Base-by-base conservation (phyloP, 1,140 invertebrate genomes). In the Hesperophylax magnus region DNA sequence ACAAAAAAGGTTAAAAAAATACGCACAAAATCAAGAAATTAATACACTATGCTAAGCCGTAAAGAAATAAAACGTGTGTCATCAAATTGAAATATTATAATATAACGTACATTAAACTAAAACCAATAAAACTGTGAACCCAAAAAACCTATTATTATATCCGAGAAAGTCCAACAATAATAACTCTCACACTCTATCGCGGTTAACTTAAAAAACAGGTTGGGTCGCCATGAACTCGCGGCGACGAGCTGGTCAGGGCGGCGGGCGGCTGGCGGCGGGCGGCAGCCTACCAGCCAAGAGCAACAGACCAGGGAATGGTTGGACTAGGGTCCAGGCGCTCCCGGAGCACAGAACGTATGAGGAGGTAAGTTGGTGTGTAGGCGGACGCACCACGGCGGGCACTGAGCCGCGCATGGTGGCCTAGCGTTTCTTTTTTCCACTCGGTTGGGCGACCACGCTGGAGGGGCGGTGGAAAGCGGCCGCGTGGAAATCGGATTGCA, bases 401-500 rank as follows among this genome's bases (percentile, higher is more conserved):
- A 84, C 82, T 84, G 82, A 80, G 69, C 78, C 71, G 31, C 80
- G 72, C 82, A 72, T 24, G 56, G 77, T 81, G 74, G 81, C 81
- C 69, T 69, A 65, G 65, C 77, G 81, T 82, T 75, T 82, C 81
- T 78, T 82, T 82, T 82, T 82, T 82, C 81, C 81, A 79, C 31
- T 82, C 77, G 69, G 77, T 58, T 76, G 77, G 60, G 18, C 81
- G 75, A 56, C 53, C 22, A 18, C 53, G 31, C 60, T 75, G 75
- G 61, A 53, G 80, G 54, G 74, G 71, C 54, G 60, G 60, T 79
- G 80, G 80, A 81, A 84, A 81, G 79, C 79, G 78, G 77, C 54
- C 54, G 47, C 47, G 47, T 53, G 63, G 27, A 67, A 67, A 67
- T 67, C 31, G 11, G 39, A 47, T 47, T 47, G 39, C 39, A 47